A percentile compares a stretch with the other conserved stretches of the same genome.
Conservation (phyloP, 2,888 invertebrate species). For the Exephanes ischioxanthus region DNA sequence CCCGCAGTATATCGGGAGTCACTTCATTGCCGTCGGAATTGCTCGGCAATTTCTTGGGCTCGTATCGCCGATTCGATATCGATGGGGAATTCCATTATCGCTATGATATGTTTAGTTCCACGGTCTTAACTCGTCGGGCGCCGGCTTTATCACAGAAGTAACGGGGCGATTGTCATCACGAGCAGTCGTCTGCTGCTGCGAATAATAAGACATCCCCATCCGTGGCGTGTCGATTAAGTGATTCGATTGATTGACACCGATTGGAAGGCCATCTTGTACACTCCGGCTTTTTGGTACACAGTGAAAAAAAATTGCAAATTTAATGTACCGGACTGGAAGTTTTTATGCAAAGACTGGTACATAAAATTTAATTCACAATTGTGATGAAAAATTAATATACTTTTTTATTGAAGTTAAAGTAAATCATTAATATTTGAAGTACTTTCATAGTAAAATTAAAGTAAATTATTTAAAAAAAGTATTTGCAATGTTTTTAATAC, state of each 20-base stretch:
- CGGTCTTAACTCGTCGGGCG: neutral
- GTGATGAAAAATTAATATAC: too few relatives aligned
- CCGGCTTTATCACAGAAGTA: neutral
- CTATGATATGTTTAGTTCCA: conserved; percentile 18
- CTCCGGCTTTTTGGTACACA: neutral
- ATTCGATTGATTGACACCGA: neutral
- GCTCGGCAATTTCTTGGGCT: conserved; percentile 22
- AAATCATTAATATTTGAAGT: too few relatives aligned
- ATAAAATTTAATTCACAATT: too few relatives aligned
- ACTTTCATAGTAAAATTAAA: too few relatives aligned
- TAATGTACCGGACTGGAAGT: too few relatives aligned
- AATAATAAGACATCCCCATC: neutral
- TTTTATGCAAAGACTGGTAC: too few relatives aligned
- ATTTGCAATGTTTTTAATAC: too few relatives aligned
- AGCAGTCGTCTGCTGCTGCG: neutral
- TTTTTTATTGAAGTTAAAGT: too few relatives aligned
- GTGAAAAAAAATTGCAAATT: too few relatives aligned
- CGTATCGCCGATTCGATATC: conserved; percentile 46
- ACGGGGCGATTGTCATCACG: conserved; percentile 27
- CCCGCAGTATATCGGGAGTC: conserved; percentile 61
- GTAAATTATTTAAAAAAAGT: too few relatives aligned
- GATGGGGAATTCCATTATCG: conserved; percentile 61
- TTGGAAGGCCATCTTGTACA: neutral
- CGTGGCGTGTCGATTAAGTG: neutral
- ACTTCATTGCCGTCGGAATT: conserved; percentile 63